A percentile compares a stretch with the other conserved stretches of the same genome.
Evolutionary conservation across 2,113 vertebrate genomes (phyloP).

Genomic region (Etheostoma spectabile): DNA sequence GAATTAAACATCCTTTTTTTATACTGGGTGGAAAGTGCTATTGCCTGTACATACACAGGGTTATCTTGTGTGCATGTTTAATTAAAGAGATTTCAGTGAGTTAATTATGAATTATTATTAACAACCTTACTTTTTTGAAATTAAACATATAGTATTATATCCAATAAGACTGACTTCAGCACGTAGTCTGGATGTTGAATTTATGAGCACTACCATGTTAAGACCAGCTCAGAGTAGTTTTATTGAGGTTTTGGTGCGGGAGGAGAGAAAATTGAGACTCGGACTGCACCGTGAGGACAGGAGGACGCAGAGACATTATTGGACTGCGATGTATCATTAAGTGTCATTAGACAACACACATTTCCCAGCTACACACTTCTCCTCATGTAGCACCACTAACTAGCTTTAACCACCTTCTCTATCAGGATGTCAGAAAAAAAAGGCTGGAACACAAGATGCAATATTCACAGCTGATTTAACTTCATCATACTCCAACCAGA

Average conservation of each 20-base stretch:
- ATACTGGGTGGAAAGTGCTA: background rate
- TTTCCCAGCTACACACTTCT: slow-evolving; percentile 16
- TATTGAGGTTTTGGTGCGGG: slow-evolving; percentile 5
- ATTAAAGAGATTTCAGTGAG: background rate
- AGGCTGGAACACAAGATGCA: background rate
- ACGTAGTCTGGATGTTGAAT: background rate
- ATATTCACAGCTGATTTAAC: slow-evolving; percentile 18
- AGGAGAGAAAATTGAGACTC: slow-evolving; percentile 7
- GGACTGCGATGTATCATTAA: slow-evolving; percentile 54
- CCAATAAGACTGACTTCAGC: background rate
- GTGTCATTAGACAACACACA: slow-evolving; percentile 32
- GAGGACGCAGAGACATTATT: slow-evolving; percentile 52
- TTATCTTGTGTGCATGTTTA: background rate
- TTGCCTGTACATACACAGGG: background rate
- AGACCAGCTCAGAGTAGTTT: background rate
- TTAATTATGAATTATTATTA: too few species aligned
- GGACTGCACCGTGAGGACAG: slow-evolving; percentile 33
- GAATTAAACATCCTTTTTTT: background rate
- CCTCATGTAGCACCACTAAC: slow-evolving; percentile 2
- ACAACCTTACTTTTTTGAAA: too few species aligned
- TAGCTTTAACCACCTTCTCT: slow-evolving; percentile 3
- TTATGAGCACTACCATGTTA: background rate
- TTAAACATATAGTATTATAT: background rate
- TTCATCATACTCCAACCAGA: background rate
- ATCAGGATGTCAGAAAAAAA: background rate